Conservation (phyloP, 2,797 vertebrate species). For the Rhabdomys pumilio region DNA sequence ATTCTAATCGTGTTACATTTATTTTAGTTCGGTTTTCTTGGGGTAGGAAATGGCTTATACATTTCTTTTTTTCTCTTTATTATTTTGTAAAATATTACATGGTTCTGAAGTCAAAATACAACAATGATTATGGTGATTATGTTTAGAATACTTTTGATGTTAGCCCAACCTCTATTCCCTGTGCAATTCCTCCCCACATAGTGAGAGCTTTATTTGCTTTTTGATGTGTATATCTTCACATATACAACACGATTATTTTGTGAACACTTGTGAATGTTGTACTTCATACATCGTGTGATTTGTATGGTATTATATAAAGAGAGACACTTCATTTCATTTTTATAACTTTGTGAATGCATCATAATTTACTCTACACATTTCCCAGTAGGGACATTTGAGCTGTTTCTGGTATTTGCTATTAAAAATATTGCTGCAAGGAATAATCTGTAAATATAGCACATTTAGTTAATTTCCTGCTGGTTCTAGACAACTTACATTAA, state of each 20-base stretch:
- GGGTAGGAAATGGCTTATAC: neutral
- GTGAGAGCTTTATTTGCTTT: neutral
- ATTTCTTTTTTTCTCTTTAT: neutral
- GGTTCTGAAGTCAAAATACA: constrained; percentile 48
- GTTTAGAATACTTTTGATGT: neutral
- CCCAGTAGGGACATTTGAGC: neutral
- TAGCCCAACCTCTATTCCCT: neutral
- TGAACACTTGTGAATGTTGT: neutral
- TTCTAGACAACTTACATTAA: neutral
- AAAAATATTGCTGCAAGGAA: constrained; percentile 13
- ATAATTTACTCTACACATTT: neutral
- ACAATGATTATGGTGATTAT: constrained; percentile 24
- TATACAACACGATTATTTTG: neutral
- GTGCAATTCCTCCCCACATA: neutral
- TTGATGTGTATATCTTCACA: neutral
- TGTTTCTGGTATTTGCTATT: constrained; percentile 21
- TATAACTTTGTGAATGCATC: neutral
- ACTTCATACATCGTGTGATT: neutral
- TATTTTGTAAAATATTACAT: neutral
- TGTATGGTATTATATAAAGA: neutral
- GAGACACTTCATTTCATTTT: neutral
- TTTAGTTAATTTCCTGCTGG: constrained; percentile 35
- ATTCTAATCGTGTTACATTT: constrained; percentile 3
- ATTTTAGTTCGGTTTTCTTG: constrained; percentile 15
- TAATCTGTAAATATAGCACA: neutral